Base-by-base conservation (phyloP, 2,888 invertebrate species). In the Pandemis corylana region DNA sequence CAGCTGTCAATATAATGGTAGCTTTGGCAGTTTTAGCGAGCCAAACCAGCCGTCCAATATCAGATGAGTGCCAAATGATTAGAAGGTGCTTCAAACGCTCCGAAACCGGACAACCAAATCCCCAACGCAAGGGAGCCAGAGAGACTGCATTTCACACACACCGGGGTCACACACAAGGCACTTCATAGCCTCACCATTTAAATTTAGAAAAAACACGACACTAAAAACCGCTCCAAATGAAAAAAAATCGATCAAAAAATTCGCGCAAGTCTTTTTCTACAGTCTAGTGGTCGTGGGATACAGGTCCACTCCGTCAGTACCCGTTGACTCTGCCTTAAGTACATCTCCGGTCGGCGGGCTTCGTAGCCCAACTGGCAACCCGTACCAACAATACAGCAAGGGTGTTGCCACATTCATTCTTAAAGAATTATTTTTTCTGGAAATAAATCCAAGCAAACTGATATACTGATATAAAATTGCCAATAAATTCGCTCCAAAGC, bases 261-360 rank as follows among this genome's bases (percentile, higher is more conserved):
- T 88, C 92, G 89, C 91, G 89, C 91, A 91, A 93, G 93, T 91
- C 92, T 92, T 92, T 92, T 90, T 83, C 91, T 92, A 92, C 92
- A 93, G 93, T 93, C 93, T 92, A 89, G 92, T 90, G 93, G 91
- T 90, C 91, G 87, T 91, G 90, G 92, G 93, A 91, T 90, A 92
- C 90, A 89, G 84, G 85, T 84, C 89, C 85, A 79, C 59, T 53
- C 69, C 63, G 56, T 53, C 53, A 69, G 68, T 67, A 72, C 71
- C 73, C 70, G 73, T 53, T 75, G 59, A 59, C 62, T 53, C 73
- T 68, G 46, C 75, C 63, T 79, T 78, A 78, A 80, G 78, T 80
- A 78, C 79, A 77, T 36, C 65, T 12, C 12, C 20, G 46, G 65
- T 44, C 49, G 12, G 28, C 46, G 20, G 46, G 20, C 28, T 41